Percentiles rank a stretch among this genome's conserved stretches.
phyloP scores from a whole-genome alignment of 2,888 invertebrate genomes.

The Tipula lateralis region DNA sequence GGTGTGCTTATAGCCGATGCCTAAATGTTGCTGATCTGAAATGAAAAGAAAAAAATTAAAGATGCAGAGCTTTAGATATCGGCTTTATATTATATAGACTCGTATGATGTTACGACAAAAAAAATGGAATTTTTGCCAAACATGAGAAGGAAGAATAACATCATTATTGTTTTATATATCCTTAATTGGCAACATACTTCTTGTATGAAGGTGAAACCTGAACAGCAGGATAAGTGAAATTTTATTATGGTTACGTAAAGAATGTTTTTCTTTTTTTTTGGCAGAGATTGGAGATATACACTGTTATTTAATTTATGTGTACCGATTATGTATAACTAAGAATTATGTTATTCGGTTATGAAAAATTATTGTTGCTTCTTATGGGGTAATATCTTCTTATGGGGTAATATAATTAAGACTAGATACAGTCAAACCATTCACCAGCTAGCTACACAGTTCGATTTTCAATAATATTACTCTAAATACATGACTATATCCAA shows the following conservation, averaged over 20 bases:
- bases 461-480: too few species aligned
- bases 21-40: neutral
- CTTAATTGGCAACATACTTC: neutral
- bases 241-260: neutral
- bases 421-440: too few species aligned
- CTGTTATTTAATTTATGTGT: too few species aligned
- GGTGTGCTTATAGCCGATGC: neutral
- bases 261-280: neutral
- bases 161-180: neutral
- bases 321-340: too few species aligned
- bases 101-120: neutral
- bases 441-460: too few species aligned
- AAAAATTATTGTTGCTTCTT: too few species aligned
- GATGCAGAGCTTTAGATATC: neutral
- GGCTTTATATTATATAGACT: too few species aligned
- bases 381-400: too few species aligned
- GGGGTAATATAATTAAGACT: too few species aligned
- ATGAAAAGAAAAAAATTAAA: neutral
- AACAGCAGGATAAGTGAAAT: neutral
- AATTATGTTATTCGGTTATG: too few species aligned
- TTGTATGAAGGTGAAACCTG: neutral
- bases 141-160: neutral
- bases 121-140: neutral
- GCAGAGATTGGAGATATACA: neutral
- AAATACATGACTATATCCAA: too few species aligned